A percentile compares a stretch with the other conserved stretches of the same genome.
These are phyloP conservation scores for Phymorhynchus buccinoides DNA, from an alignment of 1,140 invertebrate genomes.

Conservation along the genomic window DNA sequence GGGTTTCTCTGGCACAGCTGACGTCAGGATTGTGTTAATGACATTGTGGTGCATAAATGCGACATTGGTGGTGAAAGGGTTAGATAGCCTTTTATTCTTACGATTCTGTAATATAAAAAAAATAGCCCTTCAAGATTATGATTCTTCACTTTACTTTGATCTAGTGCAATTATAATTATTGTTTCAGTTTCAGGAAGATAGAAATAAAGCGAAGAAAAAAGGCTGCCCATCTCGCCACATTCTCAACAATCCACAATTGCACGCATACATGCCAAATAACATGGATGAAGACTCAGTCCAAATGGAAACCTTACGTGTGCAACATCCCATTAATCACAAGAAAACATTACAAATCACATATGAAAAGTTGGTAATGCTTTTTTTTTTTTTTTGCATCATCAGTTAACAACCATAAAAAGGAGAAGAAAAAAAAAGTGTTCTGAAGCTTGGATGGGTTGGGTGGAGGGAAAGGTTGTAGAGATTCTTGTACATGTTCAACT, in stretches of 20 bases:
- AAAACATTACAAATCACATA: constrained; percentile 28
- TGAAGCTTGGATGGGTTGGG: not conserved
- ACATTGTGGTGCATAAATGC: too few relatives aligned
- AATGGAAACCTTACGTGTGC: constrained; percentile 15
- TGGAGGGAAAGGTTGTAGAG: not conserved
- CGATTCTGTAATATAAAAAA: too few relatives aligned
- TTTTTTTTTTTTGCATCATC: constrained; percentile 14
- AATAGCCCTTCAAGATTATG: too few relatives aligned
- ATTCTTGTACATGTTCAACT: not conserved
- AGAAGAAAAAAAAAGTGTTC: not conserved
- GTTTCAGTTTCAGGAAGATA: too few relatives aligned
- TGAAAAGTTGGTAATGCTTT: constrained; percentile 22
- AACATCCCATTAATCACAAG: constrained; percentile 31
- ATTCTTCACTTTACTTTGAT: too few relatives aligned
- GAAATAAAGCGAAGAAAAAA: too few relatives aligned
- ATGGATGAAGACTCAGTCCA: not conserved
- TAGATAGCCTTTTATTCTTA: too few relatives aligned
- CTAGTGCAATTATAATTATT: too few relatives aligned
- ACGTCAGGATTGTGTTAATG: too few relatives aligned
- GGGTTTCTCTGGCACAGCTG: too few relatives aligned
- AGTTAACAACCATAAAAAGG: not conserved
- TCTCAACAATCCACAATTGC: not conserved
- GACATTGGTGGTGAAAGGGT: too few relatives aligned
- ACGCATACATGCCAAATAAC: constrained; percentile 5
- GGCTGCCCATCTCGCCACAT: too few relatives aligned